Conservation (phyloP, 1,140 invertebrate genomes). For the Cotesia typhae region DNA sequence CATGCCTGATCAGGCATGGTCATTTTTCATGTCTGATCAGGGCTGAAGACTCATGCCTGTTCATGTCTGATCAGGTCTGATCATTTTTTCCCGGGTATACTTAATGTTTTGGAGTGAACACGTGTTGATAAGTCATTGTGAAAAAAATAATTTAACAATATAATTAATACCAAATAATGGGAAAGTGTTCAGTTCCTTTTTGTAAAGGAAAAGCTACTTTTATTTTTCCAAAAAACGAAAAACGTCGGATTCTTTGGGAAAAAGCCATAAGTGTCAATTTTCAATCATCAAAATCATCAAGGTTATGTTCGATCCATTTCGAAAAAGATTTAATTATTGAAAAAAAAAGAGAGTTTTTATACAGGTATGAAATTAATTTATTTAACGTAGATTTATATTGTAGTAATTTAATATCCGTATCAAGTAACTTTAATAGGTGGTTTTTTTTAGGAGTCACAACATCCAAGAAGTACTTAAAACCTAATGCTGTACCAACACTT, state of each 20-base stretch:
- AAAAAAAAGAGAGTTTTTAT: conserved; percentile 2
- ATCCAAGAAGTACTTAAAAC: conserved; percentile 4
- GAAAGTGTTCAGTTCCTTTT: conserved; percentile 9
- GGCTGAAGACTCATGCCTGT: too few relatives aligned
- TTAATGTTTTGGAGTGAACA: too few relatives aligned
- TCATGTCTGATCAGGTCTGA: too few relatives aligned
- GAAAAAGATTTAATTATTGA: not conserved
- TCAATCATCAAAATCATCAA: not conserved
- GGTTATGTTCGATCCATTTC: not conserved
- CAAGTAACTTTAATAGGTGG: not conserved
- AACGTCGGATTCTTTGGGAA: not conserved
- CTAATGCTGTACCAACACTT: conserved; percentile 10
- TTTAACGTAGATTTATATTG: not conserved
- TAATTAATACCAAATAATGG: too few relatives aligned
- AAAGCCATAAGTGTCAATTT: not conserved
- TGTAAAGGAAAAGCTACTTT: not conserved
- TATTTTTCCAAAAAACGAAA: conserved; percentile 1
- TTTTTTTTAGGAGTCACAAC: conserved; percentile 5
- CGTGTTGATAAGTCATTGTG: too few relatives aligned
- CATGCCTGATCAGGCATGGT: too few relatives aligned
- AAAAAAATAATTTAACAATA: too few relatives aligned
- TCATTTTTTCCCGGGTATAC: too few relatives aligned
- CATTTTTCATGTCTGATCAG: too few relatives aligned
- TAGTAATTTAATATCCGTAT: conserved; percentile 11
- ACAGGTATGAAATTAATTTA: conserved; percentile 7